Conservation (phyloP, 2,888 invertebrate genomes). For the Agrotis puta region DNA sequence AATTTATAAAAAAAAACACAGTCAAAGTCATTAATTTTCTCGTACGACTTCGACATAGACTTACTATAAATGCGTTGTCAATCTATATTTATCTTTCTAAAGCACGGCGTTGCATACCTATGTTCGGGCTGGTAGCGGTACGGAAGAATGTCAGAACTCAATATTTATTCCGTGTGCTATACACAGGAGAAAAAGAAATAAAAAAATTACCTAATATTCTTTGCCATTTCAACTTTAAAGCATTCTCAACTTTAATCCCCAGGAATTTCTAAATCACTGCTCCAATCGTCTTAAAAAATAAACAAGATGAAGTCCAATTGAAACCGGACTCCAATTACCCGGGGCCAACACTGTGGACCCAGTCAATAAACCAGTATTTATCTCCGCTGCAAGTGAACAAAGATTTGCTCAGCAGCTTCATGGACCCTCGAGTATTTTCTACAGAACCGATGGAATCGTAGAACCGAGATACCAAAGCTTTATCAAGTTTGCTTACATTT, state of each 20-base stretch:
- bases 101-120: too few species aligned
- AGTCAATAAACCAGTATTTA: constrained; percentile 42
- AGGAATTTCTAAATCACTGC: not conserved
- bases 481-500: constrained; percentile 31
- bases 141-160: too few species aligned
- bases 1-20: too few species aligned
- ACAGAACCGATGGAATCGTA: constrained; percentile 27
- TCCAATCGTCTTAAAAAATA: constrained; percentile 18
- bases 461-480: constrained; percentile 20
- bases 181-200: too few species aligned
- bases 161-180: too few species aligned
- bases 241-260: not conserved
- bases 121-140: too few species aligned
- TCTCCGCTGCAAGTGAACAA: constrained; percentile 45
- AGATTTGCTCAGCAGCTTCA: constrained; percentile 38
- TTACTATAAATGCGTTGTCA: too few species aligned
- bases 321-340: constrained; percentile 50
- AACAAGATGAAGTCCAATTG: constrained; percentile 21
- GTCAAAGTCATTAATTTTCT: too few species aligned
- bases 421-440: constrained; percentile 32
- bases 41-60: too few species aligned
- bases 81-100: too few species aligned
- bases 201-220: too few species aligned
- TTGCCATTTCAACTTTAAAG: not conserved
- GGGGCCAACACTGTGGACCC: constrained; percentile 22